Evolutionary conservation across 2,888 invertebrate genomes (phyloP).

Genomic region (Minunthozetes semirufus): DNA sequence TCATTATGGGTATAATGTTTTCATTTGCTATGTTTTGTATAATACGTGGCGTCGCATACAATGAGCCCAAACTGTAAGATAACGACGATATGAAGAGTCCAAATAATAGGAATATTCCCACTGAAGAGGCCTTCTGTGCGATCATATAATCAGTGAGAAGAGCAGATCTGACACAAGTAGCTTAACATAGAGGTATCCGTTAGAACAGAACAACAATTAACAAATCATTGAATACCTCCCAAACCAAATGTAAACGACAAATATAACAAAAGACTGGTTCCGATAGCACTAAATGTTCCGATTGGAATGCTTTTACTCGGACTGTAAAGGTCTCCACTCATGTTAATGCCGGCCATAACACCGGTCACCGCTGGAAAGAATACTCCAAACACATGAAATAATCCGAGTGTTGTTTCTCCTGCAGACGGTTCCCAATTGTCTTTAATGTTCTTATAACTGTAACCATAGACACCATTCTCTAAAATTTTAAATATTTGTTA

Average conservation of each 20-base stretch:
- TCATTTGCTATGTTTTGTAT: conserved; percentile 91
- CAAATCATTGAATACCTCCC: conserved; percentile 52
- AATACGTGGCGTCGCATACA: conserved; percentile 92
- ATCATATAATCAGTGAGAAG: conserved; percentile 79
- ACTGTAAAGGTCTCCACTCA: conserved; percentile 90
- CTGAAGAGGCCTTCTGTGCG: conserved; percentile 62
- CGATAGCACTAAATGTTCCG: conserved; percentile 85
- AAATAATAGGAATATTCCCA: conserved; percentile 67
- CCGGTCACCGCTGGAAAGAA: conserved; percentile 97
- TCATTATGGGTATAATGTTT: conserved; percentile 84
- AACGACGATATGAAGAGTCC: conserved; percentile 93
- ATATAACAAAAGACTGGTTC: conserved; percentile 79
- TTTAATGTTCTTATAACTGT: conserved; percentile 68
- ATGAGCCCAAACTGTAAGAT: conserved; percentile 88
- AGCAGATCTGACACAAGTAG: conserved; percentile 67
- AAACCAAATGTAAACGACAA: conserved; percentile 80
- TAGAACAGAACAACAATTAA: neutral
- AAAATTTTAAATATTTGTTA: no score
- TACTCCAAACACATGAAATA: conserved; percentile 94
- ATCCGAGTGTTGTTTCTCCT: conserved; percentile 65
- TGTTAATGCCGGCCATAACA: conserved; percentile 92
- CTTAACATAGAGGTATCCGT: conserved; percentile 44
- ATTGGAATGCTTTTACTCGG: conserved; percentile 88
- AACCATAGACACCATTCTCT: conserved; percentile 78
- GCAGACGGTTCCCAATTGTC: conserved; percentile 76